Evolutionary conservation across 2,888 invertebrate genomes (phyloP).

Genomic region (Alentia gelatinosa): DNA sequence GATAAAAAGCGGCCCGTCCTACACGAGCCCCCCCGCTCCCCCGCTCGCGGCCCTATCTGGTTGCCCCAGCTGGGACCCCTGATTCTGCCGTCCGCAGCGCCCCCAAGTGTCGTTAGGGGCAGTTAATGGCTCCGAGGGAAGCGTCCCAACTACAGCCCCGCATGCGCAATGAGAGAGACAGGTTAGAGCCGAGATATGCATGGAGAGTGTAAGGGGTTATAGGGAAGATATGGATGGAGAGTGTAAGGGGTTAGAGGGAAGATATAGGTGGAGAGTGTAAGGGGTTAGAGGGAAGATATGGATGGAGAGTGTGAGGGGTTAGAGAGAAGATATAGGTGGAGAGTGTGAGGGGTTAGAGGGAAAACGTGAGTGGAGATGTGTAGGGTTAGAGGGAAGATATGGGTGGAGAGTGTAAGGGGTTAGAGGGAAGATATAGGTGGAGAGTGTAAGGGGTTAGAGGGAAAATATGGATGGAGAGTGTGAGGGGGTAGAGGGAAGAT

Average conservation of each 20-base stretch:
- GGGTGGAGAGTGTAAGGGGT: too few species aligned
- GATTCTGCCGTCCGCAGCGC: neutral
- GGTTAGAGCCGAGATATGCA: too few species aligned
- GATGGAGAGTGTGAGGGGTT: neutral
- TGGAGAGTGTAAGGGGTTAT: neutral
- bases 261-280: neutral
- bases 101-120: slow-evolving; percentile 28
- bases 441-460: too few species aligned
- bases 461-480: too few species aligned
- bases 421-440: too few species aligned
- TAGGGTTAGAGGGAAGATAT: too few species aligned
- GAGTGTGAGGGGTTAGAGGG: neutral
- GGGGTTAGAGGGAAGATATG: neutral
- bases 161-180: slow-evolving; percentile 16
- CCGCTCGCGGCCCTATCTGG: neutral
- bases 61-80: slow-evolving; percentile 12
- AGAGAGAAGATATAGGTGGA: neutral
- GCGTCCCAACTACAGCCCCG: neutral
- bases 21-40: neutral
- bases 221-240: neutral
- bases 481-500: too few species aligned
- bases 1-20: neutral
- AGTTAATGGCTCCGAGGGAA: slow-evolving; percentile 44
- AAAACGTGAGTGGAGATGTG: too few species aligned
- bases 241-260: neutral